A percentile compares a stretch with the other conserved stretches of the same genome.
These are phyloP conservation scores for Meles meles DNA, from an alignment of 2,113 vertebrate genomes.

Conservation along the genomic window DNA sequence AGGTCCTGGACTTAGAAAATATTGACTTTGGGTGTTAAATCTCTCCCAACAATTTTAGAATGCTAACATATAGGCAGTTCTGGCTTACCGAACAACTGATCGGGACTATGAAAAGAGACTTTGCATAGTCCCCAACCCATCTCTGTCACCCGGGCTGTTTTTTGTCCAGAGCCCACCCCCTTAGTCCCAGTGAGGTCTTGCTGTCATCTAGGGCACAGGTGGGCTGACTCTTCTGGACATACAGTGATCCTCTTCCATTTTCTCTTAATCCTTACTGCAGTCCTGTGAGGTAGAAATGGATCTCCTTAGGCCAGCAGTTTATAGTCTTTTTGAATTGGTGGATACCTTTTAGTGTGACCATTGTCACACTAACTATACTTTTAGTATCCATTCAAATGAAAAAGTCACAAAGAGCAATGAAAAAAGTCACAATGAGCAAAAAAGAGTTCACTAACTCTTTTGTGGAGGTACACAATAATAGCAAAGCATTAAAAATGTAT, in stretches of 20 bases:
- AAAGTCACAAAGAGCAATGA: background rate
- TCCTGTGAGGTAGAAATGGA: background rate
- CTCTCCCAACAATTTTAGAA: background rate
- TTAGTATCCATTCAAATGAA: background rate
- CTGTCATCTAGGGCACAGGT: background rate
- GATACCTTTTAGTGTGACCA: background rate
- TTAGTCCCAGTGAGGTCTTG: background rate
- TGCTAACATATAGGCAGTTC: background rate
- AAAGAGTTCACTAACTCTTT: background rate
- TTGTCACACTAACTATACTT: background rate
- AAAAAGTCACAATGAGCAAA: background rate
- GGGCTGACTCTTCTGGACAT: background rate
- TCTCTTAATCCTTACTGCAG: background rate
- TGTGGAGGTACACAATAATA: background rate
- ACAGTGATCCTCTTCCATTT: background rate
- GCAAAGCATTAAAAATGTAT: background rate
- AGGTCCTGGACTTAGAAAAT: background rate
- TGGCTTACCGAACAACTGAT: background rate
- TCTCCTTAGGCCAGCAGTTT: background rate
- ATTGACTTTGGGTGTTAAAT: background rate
- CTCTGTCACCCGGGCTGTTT: rapidly evolving
- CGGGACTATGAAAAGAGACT: background rate
- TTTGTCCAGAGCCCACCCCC: background rate
- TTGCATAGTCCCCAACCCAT: background rate
- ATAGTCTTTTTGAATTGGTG: background rate